Percentiles rank a stretch among this genome's conserved stretches.
Conservation (phyloP, 2,113 vertebrate genomes). For the Ranitomeya imitator region DNA sequence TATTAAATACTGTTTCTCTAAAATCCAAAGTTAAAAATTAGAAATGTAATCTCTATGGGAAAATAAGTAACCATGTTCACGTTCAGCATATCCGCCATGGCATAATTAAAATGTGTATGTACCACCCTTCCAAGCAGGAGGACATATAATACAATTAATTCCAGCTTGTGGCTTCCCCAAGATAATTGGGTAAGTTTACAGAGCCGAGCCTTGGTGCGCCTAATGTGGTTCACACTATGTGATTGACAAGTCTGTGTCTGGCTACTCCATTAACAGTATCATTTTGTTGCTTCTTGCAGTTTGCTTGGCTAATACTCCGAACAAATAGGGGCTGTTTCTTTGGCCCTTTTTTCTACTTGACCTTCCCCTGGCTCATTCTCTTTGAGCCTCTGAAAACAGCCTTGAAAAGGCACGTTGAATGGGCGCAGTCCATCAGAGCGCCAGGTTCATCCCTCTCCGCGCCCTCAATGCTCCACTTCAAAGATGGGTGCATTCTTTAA, state of each 20-base stretch:
- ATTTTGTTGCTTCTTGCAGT: slow-evolving; percentile 99
- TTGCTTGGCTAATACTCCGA: slow-evolving; percentile 99
- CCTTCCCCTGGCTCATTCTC: slow-evolving; percentile 98
- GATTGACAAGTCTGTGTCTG: slow-evolving; percentile 99
- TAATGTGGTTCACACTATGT: slow-evolving; percentile 92
- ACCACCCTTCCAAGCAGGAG: slow-evolving; percentile 82
- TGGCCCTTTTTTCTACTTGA: slow-evolving; percentile 98
- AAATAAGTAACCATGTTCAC: not conserved
- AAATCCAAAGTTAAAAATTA: not conserved
- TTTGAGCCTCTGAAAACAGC: slow-evolving; percentile 97
- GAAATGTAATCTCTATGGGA: not conserved
- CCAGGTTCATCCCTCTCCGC: slow-evolving; percentile 92
- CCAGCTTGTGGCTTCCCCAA: slow-evolving; percentile 84
- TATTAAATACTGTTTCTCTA: not conserved
- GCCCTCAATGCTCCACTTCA: slow-evolving; percentile 96
- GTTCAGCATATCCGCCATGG: not conserved
- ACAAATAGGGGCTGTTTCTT: slow-evolving; percentile 98
- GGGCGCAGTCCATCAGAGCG: slow-evolving; percentile 92
- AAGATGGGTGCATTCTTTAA: slow-evolving; percentile 99
- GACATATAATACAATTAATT: slow-evolving; percentile 82
- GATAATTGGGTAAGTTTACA: slow-evolving; percentile 83
- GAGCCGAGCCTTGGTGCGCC: slow-evolving; percentile 76
- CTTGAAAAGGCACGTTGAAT: slow-evolving; percentile 96
- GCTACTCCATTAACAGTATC: slow-evolving; percentile 99
- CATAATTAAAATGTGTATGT: slow-evolving; percentile 71